Percentiles rank a stretch among this genome's conserved stretches.
Conservation (phyloP, 1,140 invertebrate genomes). For the Dinoponera quadriceps region DNA sequence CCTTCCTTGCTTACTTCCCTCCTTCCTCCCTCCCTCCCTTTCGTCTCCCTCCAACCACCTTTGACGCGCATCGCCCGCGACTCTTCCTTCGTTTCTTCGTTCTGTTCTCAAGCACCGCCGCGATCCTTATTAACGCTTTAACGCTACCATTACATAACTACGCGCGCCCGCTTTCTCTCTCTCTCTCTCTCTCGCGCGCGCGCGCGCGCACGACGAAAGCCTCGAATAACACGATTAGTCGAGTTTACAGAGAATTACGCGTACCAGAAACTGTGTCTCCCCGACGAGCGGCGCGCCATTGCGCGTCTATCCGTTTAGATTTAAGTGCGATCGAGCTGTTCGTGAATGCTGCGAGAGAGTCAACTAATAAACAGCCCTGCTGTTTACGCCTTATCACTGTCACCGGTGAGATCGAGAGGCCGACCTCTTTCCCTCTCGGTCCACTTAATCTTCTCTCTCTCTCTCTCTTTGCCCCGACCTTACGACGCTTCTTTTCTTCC, state of each 20-base stretch:
- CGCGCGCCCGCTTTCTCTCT: conserved; percentile 45
- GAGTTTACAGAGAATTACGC: conserved; percentile 65
- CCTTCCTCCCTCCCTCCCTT: background rate
- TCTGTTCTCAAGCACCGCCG: conserved; percentile 42
- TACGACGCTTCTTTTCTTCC: too few species aligned
- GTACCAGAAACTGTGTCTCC: conserved; percentile 35
- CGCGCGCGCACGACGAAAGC: conserved; percentile 53
- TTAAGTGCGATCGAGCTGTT: conserved; percentile 40
- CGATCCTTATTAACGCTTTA: conserved; percentile 72
- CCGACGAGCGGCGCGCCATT: conserved; percentile 5
- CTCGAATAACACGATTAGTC: conserved; percentile 72
- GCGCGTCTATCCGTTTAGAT: conserved; percentile 55
- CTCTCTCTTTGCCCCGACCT: too few species aligned
- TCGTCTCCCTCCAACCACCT: background rate
- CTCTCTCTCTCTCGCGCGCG: too few species aligned
- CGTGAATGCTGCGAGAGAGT: background rate
- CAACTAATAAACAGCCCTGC: conserved; percentile 13
- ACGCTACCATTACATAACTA: conserved; percentile 65
- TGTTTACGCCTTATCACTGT: background rate
- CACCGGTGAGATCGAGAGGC: background rate
- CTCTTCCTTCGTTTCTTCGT: conserved; percentile 48
- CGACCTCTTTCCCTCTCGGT: background rate
- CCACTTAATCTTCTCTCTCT: background rate
- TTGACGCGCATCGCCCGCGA: background rate
- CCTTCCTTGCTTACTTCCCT: background rate